Conservation (phyloP, 2,888 invertebrate species). For the Lydus trimaculatus region DNA sequence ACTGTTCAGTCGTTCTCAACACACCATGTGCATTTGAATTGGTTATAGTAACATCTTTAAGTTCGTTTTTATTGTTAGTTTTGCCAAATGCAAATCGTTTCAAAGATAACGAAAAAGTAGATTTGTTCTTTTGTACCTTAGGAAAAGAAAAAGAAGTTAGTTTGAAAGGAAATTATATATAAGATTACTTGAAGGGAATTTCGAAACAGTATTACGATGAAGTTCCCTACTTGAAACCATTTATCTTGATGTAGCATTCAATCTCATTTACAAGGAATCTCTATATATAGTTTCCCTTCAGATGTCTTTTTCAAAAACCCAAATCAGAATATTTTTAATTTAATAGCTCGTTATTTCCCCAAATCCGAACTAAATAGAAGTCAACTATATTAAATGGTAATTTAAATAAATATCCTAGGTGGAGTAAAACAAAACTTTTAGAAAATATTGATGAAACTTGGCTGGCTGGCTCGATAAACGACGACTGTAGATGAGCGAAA, state of each 20-base stretch:
- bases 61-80: background rate
- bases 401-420: background rate
- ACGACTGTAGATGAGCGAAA: background rate
- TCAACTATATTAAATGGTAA: background rate
- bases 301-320: background rate
- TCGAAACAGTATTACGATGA: constrained; percentile 1
- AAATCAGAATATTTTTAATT: background rate
- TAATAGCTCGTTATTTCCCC: background rate
- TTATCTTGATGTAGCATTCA: constrained; percentile 8
- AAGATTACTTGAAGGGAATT: constrained; percentile 1
- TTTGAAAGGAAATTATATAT: background rate
- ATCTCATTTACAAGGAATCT: constrained; percentile 4
- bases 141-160: background rate
- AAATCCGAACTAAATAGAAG: background rate
- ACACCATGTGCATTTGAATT: background rate
- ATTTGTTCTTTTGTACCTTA: background rate
- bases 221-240: constrained; percentile 3
- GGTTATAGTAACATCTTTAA: background rate
- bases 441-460: background rate
- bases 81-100: background rate
- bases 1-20: no score
- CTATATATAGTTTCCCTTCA: background rate
- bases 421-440: no score
- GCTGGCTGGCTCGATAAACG: background rate
- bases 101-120: background rate